Evolutionary conservation across 2,888 invertebrate genomes (phyloP).

Genomic region (Heliconius hortense): DNA sequence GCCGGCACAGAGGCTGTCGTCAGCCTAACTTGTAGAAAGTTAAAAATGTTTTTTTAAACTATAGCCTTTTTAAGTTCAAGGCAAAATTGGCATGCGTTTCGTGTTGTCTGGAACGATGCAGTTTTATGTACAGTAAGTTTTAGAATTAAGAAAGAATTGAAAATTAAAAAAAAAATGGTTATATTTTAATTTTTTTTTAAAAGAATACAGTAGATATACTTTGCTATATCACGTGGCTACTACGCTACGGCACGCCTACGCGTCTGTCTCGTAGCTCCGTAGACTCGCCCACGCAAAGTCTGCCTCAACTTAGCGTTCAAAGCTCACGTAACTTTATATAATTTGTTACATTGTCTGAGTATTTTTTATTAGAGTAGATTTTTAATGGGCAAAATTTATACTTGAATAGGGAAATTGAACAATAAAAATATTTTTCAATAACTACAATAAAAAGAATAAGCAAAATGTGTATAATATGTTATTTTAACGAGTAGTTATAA

Average conservation of each 20-base stretch:
- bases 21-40: slow-evolving; percentile 8
- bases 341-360: not conserved
- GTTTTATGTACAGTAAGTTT: slow-evolving; percentile 20
- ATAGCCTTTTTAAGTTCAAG: not conserved
- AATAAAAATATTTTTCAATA: not conserved
- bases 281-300: slow-evolving; percentile 76
- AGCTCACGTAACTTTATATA: slow-evolving; percentile 18
- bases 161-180: not conserved
- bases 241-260: slow-evolving; percentile 74
- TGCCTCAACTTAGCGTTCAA: slow-evolving; percentile 50
- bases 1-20: slow-evolving; percentile 47
- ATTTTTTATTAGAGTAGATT: not conserved
- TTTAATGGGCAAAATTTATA: not conserved
- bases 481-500: not conserved
- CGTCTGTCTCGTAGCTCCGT: slow-evolving; percentile 72
- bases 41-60: not conserved
- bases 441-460: not conserved
- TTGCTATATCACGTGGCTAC: slow-evolving; percentile 60
- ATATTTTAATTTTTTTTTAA: not conserved
- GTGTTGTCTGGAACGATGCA: slow-evolving; percentile 23
- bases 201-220: slow-evolving; percentile 9
- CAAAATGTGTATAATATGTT: not conserved
- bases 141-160: slow-evolving; percentile 14
- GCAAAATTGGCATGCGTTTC: slow-evolving; percentile 35
- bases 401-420: not conserved